Percentiles rank a stretch among this genome's conserved stretches.
Conservation (phyloP, 2,797 vertebrate species). For the Pipistrellus kuhlii region DNA sequence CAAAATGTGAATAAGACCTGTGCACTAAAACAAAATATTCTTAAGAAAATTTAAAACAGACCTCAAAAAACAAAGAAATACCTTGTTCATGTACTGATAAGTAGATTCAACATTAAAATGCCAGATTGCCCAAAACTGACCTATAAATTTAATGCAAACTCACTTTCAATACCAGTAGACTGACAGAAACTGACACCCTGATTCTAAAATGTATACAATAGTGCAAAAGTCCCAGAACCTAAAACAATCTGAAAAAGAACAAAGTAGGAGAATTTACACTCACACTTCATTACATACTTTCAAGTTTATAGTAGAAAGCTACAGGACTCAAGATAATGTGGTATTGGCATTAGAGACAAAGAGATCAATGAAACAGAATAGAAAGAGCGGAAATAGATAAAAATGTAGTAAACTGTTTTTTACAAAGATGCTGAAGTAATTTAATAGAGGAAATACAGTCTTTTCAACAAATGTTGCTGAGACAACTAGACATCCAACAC, state of each 20-base stretch:
- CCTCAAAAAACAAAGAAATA: neutral
- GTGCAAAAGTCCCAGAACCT: neutral
- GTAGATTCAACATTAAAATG: neutral
- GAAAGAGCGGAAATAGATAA: neutral
- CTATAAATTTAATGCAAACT: neutral
- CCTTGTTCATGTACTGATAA: neutral
- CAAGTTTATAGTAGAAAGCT: neutral
- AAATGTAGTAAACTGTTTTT: neutral
- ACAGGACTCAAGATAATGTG: neutral
- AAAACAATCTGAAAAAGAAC: conserved; percentile 26
- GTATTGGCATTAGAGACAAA: neutral
- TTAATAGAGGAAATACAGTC: neutral
- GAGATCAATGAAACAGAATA: neutral
- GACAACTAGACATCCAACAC: neutral
- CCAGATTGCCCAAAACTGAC: neutral
- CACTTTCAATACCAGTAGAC: neutral
- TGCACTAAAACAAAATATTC: neutral
- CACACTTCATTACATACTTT: neutral
- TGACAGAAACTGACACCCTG: neutral
- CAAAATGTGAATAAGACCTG: neutral
- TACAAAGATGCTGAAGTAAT: neutral
- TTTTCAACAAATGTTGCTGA: conserved; percentile 32
- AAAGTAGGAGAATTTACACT: neutral
- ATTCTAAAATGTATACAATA: conserved; percentile 37
- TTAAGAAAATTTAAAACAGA: conserved; percentile 34